Evolutionary conservation across 1,140 invertebrate species (phyloP).

Genomic region (Bombus affinis): DNA sequence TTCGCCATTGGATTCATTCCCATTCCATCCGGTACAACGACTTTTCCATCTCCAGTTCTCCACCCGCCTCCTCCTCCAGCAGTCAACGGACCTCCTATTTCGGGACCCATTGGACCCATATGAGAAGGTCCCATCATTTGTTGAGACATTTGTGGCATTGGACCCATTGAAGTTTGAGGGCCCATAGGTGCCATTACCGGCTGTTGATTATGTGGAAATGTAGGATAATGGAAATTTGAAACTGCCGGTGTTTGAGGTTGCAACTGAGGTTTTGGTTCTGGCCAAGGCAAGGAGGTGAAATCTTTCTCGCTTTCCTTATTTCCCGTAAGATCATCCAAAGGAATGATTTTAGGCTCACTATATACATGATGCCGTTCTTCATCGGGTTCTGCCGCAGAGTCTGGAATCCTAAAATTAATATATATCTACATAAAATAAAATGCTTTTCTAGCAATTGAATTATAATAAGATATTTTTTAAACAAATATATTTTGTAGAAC

Average conservation of each 20-base stretch:
- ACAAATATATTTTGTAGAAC: constrained; percentile 52
- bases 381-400: constrained; percentile 93
- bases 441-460: neutral
- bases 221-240: constrained; percentile 69
- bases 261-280: constrained; percentile 87
- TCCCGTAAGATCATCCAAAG: constrained; percentile 92
- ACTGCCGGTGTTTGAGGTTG: constrained; percentile 75
- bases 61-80: constrained; percentile 75
- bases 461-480: neutral
- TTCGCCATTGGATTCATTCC: constrained; percentile 75
- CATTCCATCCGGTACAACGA: constrained; percentile 79
- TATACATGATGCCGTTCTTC: constrained; percentile 88
- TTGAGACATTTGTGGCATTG: constrained; percentile 73
- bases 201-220: constrained; percentile 77
- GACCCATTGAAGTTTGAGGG: constrained; percentile 74
- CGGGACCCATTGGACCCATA: constrained; percentile 62
- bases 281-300: constrained; percentile 89
- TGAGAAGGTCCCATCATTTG: constrained; percentile 71
- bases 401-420: constrained; percentile 86
- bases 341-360: constrained; percentile 91
- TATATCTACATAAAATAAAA: constrained; percentile 26
- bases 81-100: constrained; percentile 64
- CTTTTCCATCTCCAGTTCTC: constrained; percentile 82
- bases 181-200: constrained; percentile 66
- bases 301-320: constrained; percentile 91